Base-by-base conservation (phyloP, 2,888 invertebrate species). In the Zygothrica quintamaculata region DNA sequence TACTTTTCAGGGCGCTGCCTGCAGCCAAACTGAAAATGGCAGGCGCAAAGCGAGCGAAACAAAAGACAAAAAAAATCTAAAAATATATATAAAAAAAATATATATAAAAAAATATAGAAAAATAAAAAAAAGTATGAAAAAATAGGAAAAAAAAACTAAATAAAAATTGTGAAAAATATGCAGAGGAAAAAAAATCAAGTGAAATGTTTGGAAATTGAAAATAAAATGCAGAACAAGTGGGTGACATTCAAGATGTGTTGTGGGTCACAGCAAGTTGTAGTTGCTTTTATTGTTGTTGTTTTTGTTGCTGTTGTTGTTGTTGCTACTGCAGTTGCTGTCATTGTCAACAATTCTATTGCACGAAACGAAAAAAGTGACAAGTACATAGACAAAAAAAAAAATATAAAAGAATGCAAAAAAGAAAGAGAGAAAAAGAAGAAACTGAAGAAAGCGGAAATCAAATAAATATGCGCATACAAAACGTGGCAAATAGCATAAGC, bases 271-370 rank as follows among this genome's bases (percentile, higher is more conserved):
- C n/a, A n/a, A 7, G 22, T 34, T 13, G 34, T 43, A 3, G 9
- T 25, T 8, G 48, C 12, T 16, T 52, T 48, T 34, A 69, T 40
- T 3, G 47, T 50, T 11, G 46, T 7, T 11, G 26, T 29, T 26
- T 40, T 37, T 5, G 39, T 13, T 44, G 50, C 37, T 51, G 42
- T 26, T 13, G 68, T 34, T 57, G 60, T 40, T 57, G 69, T 22
- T 31, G 48, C n/a, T 46, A 29, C 9, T 50, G 50, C 5, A 50
- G 61, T 13, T 43, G 64, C 69, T 70, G 77, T 78, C 80, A 66
- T 77, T 84, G 80, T 80, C 82, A 77, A 77, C 78, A 64, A 64
- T 84, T 77, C 81, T 56, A 77, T 84, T 66, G 66, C 74, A 72
- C 36, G n/a, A n/a, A n/a, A n/a, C n/a, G n/a, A n/a, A n/a, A 34